Evolutionary conservation across 2,113 vertebrate genomes (phyloP).

Genomic region (Panthera leo): DNA sequence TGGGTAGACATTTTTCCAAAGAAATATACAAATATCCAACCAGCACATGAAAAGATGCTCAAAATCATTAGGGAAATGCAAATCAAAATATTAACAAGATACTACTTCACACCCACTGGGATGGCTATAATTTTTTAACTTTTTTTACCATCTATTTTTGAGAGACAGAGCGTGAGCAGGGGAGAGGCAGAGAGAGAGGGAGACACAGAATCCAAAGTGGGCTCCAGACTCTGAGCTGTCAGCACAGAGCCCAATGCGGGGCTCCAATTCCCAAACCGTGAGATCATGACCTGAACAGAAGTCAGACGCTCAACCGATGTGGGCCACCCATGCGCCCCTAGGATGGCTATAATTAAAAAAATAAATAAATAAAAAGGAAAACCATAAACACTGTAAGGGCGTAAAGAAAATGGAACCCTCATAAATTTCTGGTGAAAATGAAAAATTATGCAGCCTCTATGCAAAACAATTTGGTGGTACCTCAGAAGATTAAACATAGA

Average conservation of each 20-base stretch:
- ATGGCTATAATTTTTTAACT: neutral
- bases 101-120: neutral
- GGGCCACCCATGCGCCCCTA: neutral
- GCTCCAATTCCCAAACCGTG: too few relatives aligned
- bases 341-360: neutral
- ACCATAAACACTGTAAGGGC: neutral
- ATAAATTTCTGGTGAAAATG: neutral
- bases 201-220: too few relatives aligned
- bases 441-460: neutral
- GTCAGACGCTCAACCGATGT: too few relatives aligned
- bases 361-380: neutral
- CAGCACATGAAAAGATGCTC: neutral
- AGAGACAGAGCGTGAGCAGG: too few relatives aligned
- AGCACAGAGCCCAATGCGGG: too few relatives aligned
- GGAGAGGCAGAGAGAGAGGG: too few relatives aligned
- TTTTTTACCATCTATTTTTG: too few relatives aligned
- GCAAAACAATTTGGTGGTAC: neutral
- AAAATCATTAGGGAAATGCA: conserved; percentile 33
- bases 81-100: neutral
- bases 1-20: neutral
- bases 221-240: too few relatives aligned
- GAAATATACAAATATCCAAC: neutral
- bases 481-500: neutral
- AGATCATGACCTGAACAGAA: too few relatives aligned
- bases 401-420: neutral